Evolutionary conservation across 2,113 vertebrate species (phyloP), one percentile per base, ranked within the genome.

Genomic region (Semnopithecus entellus): DNA sequence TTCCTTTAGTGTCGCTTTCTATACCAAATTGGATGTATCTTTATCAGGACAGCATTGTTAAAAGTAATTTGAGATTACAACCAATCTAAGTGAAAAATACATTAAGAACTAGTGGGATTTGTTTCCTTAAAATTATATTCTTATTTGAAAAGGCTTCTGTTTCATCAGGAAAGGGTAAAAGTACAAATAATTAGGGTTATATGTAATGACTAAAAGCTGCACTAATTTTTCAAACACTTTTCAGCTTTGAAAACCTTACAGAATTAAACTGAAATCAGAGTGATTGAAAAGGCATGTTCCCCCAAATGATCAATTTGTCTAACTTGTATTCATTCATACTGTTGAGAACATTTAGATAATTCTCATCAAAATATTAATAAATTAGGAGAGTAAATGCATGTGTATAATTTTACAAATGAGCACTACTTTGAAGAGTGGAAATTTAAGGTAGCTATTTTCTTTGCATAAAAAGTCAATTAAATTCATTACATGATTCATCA

Each of bases 61-160:
- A 96, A 97, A 95, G 25, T 95, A 95, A 98, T 97, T 92, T 95
- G 90, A 98, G 80, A 97, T 95, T 96, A 98, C 96, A 94, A 97
- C 93, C 97, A 97, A 96, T 95, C 45, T 95, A 96, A 96, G 64
- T 8, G 4, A 92, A 97, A 91, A 90, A 96, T 61, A 76, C 50
- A 66, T 85, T 70, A 86, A 88, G 66, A 97, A 97, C 88, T 91
- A 27, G 52, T 85, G 38, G 59, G 5, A 90, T 87, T 95, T 97
- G 5, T 70, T 93, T 97, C 81, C 96, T 91, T 96, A 89, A 43
- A 45, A 90, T 91, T 57, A 83, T 66, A 64, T 90, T 93, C 84
- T 72, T 91, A 57, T 45, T 78, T 84, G 27, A 94, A 93, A 73
- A 88, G 17, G 5, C 11, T 82, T 81, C 81, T 94, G 10, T 91